Conservation (phyloP, 2,888 invertebrate genomes). For the Drosophila mimica region DNA sequence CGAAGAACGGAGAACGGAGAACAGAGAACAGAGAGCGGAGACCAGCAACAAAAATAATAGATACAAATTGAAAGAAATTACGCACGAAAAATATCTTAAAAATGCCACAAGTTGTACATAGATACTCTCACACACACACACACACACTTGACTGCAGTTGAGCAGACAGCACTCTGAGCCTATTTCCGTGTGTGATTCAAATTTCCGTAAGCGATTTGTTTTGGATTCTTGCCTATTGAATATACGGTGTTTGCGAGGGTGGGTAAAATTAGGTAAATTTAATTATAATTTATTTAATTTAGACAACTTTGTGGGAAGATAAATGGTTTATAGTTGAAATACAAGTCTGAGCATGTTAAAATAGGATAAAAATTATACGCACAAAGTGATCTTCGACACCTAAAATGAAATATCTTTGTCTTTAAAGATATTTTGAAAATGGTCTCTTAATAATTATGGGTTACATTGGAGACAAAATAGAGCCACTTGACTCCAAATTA, state of each 20-base stretch:
- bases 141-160: conserved; percentile 18
- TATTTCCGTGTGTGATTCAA: conserved; percentile 61
- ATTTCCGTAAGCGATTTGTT: conserved; percentile 52
- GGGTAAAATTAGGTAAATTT: conserved; percentile 20
- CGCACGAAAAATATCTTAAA: conserved; percentile 80
- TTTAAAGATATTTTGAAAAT: background rate
- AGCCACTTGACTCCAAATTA: background rate
- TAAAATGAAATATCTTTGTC: background rate
- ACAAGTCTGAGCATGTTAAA: background rate
- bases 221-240: conserved; percentile 37
- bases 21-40: conserved; percentile 17
- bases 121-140: conserved; percentile 35
- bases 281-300: conserved; percentile 3
- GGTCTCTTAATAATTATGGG: background rate
- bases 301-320: background rate
- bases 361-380: background rate
- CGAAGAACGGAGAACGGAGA: background rate
- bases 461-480: background rate
- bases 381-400: background rate
- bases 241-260: background rate
- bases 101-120: conserved; percentile 76
- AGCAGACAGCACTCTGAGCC: conserved; percentile 30
- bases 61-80: conserved; percentile 74
- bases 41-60: conserved; percentile 31
- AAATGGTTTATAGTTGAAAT: background rate